Percentiles rank a stretch among this genome's conserved stretches.
Conservation (phyloP, 2,888 invertebrate species). For the Formica aserva region DNA sequence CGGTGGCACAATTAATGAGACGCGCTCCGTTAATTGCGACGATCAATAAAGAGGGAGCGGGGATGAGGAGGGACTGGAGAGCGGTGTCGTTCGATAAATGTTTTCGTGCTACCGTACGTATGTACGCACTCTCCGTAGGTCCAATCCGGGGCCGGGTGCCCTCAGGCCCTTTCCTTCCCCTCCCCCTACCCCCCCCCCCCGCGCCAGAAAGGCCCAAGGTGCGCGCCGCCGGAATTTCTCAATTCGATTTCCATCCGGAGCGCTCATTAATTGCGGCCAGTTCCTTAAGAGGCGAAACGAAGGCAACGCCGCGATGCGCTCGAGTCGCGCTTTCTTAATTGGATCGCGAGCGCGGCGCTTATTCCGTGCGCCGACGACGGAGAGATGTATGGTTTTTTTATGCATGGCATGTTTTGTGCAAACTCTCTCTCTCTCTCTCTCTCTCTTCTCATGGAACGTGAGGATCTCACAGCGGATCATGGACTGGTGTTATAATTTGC, state of each 20-base stretch:
- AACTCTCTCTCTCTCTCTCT: not conserved
- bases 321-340: constrained; percentile 71
- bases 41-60: constrained; percentile 79
- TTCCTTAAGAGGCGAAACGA: constrained; percentile 72
- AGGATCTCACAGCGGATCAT: constrained; percentile 5
- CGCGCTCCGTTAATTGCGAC: constrained; percentile 83
- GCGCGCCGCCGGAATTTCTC: constrained; percentile 74
- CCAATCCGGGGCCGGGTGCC: constrained; percentile 51
- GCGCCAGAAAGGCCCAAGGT: constrained; percentile 3
- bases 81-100: constrained; percentile 82
- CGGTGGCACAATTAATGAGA: constrained; percentile 83
- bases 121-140: constrained; percentile 51
- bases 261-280: constrained; percentile 70
- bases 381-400: not conserved
- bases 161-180: constrained; percentile 3
- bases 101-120: constrained; percentile 83
- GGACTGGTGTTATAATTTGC: constrained; percentile 31
- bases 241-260: constrained; percentile 76
- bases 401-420: constrained; percentile 14
- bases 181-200: not conserved
- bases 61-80: constrained; percentile 3
- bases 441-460: not conserved
- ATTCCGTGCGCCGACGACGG: constrained; percentile 35
- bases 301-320: constrained; percentile 52
- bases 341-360: constrained; percentile 60